A percentile compares a stretch with the other conserved stretches of the same genome.
Conservation (phyloP, 2,797 vertebrate genomes). For the Sebastes matsubarae region DNA sequence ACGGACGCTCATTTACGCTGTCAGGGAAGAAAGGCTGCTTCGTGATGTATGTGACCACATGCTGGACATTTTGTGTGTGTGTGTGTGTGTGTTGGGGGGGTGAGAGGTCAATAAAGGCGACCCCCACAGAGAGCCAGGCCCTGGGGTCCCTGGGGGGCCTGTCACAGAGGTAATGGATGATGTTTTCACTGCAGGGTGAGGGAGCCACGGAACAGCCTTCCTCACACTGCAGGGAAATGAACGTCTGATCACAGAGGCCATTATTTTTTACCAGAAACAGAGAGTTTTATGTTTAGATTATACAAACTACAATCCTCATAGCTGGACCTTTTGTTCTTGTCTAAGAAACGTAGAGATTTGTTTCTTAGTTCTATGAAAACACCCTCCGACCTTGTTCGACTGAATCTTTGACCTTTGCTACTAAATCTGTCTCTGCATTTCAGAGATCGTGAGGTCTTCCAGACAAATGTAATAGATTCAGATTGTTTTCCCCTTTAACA, state of each 20-base stretch:
- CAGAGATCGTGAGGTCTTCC: background rate
- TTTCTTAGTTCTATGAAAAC: background rate
- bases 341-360: background rate
- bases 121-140: conserved; percentile 76
- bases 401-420: background rate
- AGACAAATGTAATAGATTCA: background rate
- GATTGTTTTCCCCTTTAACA: background rate
- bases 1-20: conserved; percentile 57
- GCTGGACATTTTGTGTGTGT: conserved; percentile 54
- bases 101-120: conserved; percentile 78
- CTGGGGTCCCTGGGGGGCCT: conserved; percentile 77
- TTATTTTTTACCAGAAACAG: conserved; percentile 15
- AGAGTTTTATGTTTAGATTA: background rate
- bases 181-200: conserved; percentile 88
- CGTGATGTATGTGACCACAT: conserved; percentile 79
- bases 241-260: conserved; percentile 43
- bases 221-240: conserved; percentile 77
- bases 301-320: background rate
- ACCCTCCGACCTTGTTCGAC: background rate
- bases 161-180: conserved; percentile 88
- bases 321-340: background rate
- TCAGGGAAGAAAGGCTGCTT: conserved; percentile 61
- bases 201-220: conserved; percentile 67
- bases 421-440: background rate
- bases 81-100: background rate